Evolutionary conservation across 2,113 vertebrate genomes (phyloP).

Genomic region (Salvelinus alpinus): DNA sequence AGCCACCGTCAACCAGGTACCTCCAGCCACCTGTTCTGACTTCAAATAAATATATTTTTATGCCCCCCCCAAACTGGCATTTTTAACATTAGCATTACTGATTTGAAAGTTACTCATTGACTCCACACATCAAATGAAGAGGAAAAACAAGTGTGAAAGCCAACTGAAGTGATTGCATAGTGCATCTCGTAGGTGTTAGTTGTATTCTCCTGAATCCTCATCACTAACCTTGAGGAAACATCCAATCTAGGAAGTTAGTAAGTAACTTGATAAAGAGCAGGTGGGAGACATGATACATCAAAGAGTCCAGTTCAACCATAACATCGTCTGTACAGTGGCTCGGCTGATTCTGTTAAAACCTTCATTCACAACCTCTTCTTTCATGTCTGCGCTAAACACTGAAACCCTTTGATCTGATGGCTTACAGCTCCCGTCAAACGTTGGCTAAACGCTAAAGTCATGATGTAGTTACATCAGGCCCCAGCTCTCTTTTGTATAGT

Average conservation of each 20-base stretch:
- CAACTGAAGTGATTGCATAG: background rate
- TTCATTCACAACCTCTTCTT: slow-evolving; percentile 66
- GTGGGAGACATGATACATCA: slow-evolving; percentile 66
- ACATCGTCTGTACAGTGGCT: slow-evolving; percentile 55
- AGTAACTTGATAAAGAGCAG: slow-evolving; percentile 33
- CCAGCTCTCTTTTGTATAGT: slow-evolving; percentile 9
- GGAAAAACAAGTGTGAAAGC: too few species aligned
- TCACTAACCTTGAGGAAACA: too few species aligned
- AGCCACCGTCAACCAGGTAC: slow-evolving; percentile 95
- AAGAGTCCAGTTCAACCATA: slow-evolving; percentile 54
- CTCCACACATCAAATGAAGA: background rate
- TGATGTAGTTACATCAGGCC: slow-evolving; percentile 35
- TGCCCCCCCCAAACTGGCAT: background rate
- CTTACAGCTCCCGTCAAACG: slow-evolving; percentile 64
- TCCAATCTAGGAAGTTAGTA: too few species aligned
- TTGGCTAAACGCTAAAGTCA: slow-evolving; percentile 57
- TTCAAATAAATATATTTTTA: too few species aligned
- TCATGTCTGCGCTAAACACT: slow-evolving; percentile 61
- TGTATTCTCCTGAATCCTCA: too few species aligned
- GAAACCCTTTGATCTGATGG: slow-evolving; percentile 69
- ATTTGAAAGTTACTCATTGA: too few species aligned
- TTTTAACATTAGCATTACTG: too few species aligned
- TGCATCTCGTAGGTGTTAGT: background rate
- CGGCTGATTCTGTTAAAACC: slow-evolving; percentile 68
- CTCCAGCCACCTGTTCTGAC: background rate